Conservation (phyloP, 2,797 vertebrate species). For the Sylvilagus floridanus region DNA sequence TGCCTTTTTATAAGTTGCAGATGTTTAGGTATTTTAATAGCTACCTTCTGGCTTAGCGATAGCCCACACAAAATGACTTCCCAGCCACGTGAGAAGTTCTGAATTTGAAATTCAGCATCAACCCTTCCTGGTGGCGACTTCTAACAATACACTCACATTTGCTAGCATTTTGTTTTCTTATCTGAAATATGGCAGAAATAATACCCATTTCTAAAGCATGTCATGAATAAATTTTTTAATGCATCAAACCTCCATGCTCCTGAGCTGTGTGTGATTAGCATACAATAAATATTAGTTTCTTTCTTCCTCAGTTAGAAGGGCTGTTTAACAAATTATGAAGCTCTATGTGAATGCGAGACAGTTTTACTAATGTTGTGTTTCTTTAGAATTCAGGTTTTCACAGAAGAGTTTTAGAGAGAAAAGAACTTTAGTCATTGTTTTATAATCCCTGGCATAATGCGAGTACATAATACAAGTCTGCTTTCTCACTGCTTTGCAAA, state of each 20-base stretch:
- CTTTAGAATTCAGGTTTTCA: slow-evolving; percentile 52
- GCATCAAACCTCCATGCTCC: background rate
- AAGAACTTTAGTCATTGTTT: slow-evolving; percentile 21
- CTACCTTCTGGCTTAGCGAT: background rate
- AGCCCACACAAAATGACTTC: background rate
- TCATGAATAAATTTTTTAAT: slow-evolving; percentile 17
- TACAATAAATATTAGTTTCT: background rate
- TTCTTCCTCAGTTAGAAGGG: slow-evolving; percentile 21
- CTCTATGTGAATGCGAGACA: background rate
- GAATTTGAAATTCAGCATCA: background rate
- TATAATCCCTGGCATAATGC: background rate
- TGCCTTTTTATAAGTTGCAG: background rate
- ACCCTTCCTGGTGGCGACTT: background rate
- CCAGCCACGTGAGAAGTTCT: background rate
- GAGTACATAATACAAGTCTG: slow-evolving; percentile 7
- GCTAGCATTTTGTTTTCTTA: slow-evolving; percentile 34
- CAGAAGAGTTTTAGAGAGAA: slow-evolving; percentile 29
- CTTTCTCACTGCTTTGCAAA: slow-evolving; percentile 39
- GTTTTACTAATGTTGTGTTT: slow-evolving; percentile 36
- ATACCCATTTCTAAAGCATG: slow-evolving; percentile 24
- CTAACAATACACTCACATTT: background rate
- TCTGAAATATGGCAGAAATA: slow-evolving; percentile 35
- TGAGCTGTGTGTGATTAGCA: background rate
- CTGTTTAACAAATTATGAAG: slow-evolving; percentile 60
- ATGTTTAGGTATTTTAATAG: slow-evolving; percentile 9